Conservation (phyloP, 2,113 vertebrate genomes). For the Silurus meridionalis region DNA sequence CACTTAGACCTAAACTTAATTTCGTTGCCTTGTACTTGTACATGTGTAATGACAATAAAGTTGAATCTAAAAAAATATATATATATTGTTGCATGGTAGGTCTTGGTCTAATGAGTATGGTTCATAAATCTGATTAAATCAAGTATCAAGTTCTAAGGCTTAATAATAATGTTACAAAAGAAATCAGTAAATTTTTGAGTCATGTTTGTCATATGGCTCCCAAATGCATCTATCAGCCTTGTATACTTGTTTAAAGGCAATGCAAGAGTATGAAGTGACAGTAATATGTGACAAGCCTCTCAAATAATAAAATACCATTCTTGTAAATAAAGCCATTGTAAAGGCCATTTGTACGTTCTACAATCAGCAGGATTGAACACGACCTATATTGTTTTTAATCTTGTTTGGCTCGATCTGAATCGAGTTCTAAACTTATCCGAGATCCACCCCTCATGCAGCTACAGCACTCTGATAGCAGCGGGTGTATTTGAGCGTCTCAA, state of each 20-base stretch:
- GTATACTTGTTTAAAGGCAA: too few species aligned
- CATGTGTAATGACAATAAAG: too few species aligned
- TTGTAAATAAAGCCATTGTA: not conserved
- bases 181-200: too few species aligned
- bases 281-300: not conserved
- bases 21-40: too few species aligned
- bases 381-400: not conserved
- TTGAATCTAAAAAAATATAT: too few species aligned
- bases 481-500: slow-evolving; percentile 54
- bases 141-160: not conserved
- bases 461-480: slow-evolving; percentile 41
- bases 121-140: too few species aligned
- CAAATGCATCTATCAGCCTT: not conserved
- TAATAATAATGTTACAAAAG: not conserved
- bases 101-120: not conserved
- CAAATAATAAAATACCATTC: not conserved
- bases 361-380: not conserved
- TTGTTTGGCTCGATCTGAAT: slow-evolving; percentile 21
- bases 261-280: not conserved
- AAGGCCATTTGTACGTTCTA: not conserved
- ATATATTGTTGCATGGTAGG: not conserved
- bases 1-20: too few species aligned
- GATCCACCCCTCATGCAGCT: slow-evolving; percentile 25
- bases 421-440: slow-evolving; percentile 22
- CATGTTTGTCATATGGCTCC: too few species aligned